Base-by-base conservation (phyloP, 2,113 vertebrate genomes). In the Hystrix brachyura region DNA sequence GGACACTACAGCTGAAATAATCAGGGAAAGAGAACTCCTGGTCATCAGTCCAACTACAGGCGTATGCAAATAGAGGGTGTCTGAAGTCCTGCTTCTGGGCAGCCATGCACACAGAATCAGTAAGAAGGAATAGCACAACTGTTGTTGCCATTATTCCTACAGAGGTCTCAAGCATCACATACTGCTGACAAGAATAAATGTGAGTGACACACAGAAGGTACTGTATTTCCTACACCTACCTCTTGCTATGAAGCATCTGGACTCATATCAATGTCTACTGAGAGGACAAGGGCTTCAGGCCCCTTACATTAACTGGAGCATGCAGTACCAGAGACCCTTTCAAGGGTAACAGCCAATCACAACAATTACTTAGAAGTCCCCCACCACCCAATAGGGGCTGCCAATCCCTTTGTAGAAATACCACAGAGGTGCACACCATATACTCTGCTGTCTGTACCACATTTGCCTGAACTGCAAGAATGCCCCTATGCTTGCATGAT, bases 401-500 rank as follows among this genome's bases (percentile, higher is more conserved):
- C 57, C 38, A 83, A 27, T 62, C 1, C 7, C 25, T 29, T 83
- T 60, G n/a, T 10, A 82, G 57, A 27, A 27, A 13, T 60, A 60
- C 19, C 12, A 59, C 2, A 5, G 51, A n/a, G 5, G 1, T 32
- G 12, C 15, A 15, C 1, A 1, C 80, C 23, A 18, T 3, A 83
- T 5, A 83, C 14, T 27, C 38, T 34, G 8, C 27, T 17, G 14
- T 64, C 81, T 65, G 3, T 15, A 48, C 72, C 2, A 27, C 25
- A 76, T 13, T 23, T 27, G 29, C 43, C 7, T 65, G 43, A 48
- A 84, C 9, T 64, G 1, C 27, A 21, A 34, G 10, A 19, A 19
- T 65, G 46, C 10, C 5, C 38, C n/a, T 64, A 64, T 5, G 13
- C 29, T 48, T 84, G 5, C 8, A 34, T 10, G 25, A 85, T 6